Conservation (phyloP, 2,888 invertebrate species). For the Sinelater perroti region DNA sequence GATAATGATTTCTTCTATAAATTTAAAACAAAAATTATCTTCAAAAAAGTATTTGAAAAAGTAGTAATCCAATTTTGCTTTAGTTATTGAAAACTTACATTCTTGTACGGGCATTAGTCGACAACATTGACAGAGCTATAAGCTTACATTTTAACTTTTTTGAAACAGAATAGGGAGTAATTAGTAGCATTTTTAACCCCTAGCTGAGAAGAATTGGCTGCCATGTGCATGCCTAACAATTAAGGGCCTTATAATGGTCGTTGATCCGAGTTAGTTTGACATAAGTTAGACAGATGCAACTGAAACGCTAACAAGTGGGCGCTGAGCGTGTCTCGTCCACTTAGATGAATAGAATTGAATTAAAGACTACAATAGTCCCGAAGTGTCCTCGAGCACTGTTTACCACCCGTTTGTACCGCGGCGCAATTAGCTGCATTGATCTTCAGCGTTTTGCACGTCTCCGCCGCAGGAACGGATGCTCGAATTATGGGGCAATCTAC, state of each 20-base stretch:
- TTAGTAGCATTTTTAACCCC: too few relatives aligned
- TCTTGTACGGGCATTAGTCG: too few relatives aligned
- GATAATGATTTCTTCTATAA: too few relatives aligned
- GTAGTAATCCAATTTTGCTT: too few relatives aligned
- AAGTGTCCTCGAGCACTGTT: conserved; percentile 45
- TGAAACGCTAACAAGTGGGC: conserved; percentile 38
- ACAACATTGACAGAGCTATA: too few relatives aligned
- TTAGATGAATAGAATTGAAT: conserved; percentile 42
- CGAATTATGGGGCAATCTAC: too few relatives aligned
- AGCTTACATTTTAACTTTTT: too few relatives aligned
- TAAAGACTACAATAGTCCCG: conserved; percentile 44
- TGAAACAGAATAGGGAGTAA: too few relatives aligned
- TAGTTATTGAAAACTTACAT: too few relatives aligned
- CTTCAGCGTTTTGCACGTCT: conserved; percentile 38
- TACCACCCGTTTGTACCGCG: conserved; percentile 45
- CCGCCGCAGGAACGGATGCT: too few relatives aligned
- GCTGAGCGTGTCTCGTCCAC: conserved; percentile 41
- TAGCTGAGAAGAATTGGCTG: neutral
- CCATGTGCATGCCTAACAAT: conserved; percentile 5
- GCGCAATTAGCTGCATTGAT: conserved; percentile 43
- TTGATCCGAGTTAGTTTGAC: conserved; percentile 30
- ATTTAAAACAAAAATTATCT: too few relatives aligned
- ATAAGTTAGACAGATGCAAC: conserved; percentile 36
- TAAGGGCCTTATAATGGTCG: conserved; percentile 24
- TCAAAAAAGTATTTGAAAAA: too few relatives aligned